A percentile compares a stretch with the other conserved stretches of the same genome.
phyloP scores from a whole-genome alignment of 2,888 invertebrate species.

The Orthosia incerta region DNA sequence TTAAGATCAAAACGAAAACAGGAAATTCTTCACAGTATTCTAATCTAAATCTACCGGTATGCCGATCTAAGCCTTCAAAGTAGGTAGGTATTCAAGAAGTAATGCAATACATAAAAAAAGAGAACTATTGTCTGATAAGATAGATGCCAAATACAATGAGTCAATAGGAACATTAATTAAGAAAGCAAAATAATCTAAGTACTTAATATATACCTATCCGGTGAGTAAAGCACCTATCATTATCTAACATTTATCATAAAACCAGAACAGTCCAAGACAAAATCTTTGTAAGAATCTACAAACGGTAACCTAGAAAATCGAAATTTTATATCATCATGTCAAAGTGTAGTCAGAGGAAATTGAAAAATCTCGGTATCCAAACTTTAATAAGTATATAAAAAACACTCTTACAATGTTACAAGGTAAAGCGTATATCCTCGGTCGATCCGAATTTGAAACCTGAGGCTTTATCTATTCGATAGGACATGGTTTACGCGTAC shows the following conservation, averaged over 20 bases:
- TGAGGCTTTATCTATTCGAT: constrained; percentile 25
- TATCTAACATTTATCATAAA: neutral
- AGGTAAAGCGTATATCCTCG: constrained; percentile 11
- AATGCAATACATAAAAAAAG: constrained; percentile 7
- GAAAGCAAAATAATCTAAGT: neutral
- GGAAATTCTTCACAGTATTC: neutral
- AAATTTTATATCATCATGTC: neutral
- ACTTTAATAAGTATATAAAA: neutral
- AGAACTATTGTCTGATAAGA: constrained; percentile 13
- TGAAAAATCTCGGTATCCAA: neutral
- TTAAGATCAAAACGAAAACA: neutral
- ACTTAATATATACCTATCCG: too few species aligned
- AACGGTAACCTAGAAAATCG: neutral
- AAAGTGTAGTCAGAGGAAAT: neutral
- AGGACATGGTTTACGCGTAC: constrained; percentile 26
- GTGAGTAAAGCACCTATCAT: too few species aligned
- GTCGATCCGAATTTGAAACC: constrained; percentile 22
- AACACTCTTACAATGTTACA: neutral
- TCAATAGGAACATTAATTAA: neutral
- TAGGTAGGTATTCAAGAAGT: neutral
- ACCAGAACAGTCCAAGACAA: neutral
- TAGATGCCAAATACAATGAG: constrained; percentile 1
- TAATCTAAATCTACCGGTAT: neutral
- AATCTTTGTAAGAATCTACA: neutral
- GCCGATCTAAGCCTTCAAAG: too few species aligned